Conservation (phyloP, 2,113 vertebrate genomes). For the Periophthalmodon schlosseri region DNA sequence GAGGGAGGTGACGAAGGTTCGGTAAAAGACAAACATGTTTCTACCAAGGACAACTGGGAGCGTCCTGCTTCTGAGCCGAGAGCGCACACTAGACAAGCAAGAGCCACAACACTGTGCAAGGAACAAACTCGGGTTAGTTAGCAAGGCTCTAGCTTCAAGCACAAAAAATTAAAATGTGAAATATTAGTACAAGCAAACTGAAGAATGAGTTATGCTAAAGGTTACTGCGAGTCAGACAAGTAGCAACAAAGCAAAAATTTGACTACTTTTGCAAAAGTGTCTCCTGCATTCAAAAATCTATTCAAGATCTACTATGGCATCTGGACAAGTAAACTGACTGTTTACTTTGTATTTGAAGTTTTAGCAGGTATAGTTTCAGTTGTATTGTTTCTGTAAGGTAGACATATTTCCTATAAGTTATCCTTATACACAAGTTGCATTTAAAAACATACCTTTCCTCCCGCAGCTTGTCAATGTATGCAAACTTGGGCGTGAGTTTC, state of each 20-base stretch:
- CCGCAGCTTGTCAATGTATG: conserved; percentile 93
- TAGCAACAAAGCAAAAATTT: background rate
- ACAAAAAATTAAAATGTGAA: conserved; percentile 1
- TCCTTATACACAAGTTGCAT: background rate
- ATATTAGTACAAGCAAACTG: background rate
- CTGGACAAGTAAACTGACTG: too few relatives aligned
- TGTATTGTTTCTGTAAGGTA: background rate
- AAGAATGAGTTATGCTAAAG: background rate
- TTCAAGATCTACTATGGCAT: background rate
- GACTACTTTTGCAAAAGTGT: background rate
- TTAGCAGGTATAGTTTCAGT: conserved; percentile 15
- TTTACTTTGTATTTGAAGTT: background rate
- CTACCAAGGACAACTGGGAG: conserved; percentile 34
- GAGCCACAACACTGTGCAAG: conserved; percentile 50
- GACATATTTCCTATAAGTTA: background rate
- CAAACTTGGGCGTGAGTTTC: conserved; percentile 89
- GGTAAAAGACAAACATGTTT: conserved; percentile 33
- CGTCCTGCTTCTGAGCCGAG: conserved; percentile 36
- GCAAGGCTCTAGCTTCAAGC: background rate
- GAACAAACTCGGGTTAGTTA: conserved; percentile 58
- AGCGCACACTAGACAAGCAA: conserved; percentile 55
- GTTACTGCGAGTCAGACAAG: conserved; percentile 6
- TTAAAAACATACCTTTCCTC: conserved; percentile 83
- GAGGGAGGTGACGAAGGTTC: background rate
- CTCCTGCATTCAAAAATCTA: background rate